phyloP scores from a whole-genome alignment of 2,797 vertebrate genomes.

The Discoglossus pictus region DNA sequence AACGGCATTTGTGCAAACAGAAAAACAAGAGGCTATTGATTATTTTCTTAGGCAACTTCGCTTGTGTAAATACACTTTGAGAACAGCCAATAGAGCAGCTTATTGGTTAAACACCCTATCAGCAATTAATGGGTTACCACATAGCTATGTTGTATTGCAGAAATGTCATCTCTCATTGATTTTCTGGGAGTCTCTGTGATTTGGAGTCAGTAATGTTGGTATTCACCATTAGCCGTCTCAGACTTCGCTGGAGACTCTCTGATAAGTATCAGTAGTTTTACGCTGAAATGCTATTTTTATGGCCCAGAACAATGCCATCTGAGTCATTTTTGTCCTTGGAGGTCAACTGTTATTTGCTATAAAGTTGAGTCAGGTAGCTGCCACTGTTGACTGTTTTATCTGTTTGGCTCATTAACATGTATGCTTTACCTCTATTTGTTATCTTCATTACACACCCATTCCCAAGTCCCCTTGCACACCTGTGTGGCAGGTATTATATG shows the following conservation, averaged over 20 bases:
- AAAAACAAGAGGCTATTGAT: neutral
- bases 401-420: no score
- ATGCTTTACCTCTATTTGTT: no score
- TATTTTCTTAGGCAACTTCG: neutral
- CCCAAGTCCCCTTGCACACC: no score
- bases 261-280: slow-evolving; percentile 40
- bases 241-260: slow-evolving; percentile 34
- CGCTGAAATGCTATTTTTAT: slow-evolving; percentile 35
- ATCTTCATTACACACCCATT: no score
- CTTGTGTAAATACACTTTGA: slow-evolving; percentile 3
- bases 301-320: slow-evolving; percentile 22
- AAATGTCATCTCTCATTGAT: slow-evolving; percentile 43
- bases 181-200: slow-evolving; percentile 31
- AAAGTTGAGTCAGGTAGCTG: slow-evolving; percentile 20
- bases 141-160: slow-evolving; percentile 13
- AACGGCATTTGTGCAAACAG: neutral
- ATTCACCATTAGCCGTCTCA: slow-evolving; percentile 36
- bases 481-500: no score
- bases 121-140: slow-evolving; percentile 19
- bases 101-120: no score
- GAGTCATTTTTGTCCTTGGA: slow-evolving; percentile 38
- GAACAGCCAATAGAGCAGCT: neutral
- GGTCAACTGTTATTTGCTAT: slow-evolving; percentile 41
- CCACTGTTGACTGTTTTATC: no score
- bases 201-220: slow-evolving; percentile 18